Evolutionary conservation across 2,888 invertebrate species (phyloP).

Genomic region (Xestobium rufovillosum): DNA sequence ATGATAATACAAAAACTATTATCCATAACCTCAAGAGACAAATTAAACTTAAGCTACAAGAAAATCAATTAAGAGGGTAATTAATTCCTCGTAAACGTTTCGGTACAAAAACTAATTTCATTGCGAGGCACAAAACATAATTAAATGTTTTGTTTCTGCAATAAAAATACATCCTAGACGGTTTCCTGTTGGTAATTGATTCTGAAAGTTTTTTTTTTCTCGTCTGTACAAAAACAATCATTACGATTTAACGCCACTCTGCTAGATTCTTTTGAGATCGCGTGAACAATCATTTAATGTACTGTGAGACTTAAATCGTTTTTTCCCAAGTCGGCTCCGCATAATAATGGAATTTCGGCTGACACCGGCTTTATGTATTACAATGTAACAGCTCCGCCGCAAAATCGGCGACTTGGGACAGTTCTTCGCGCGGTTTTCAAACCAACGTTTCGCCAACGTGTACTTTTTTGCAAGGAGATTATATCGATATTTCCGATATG

Average conservation of each 20-base stretch:
- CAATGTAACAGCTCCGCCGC: too few relatives aligned
- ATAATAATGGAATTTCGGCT: too few relatives aligned
- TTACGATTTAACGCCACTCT: conserved; percentile 32
- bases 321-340: conserved; percentile 11
- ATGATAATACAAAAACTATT: conserved; percentile 27
- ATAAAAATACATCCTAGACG: conserved; percentile 35
- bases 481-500: too few relatives aligned
- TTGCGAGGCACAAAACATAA: conserved; percentile 39
- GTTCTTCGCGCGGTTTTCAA: too few relatives aligned
- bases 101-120: conserved; percentile 38
- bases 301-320: conserved; percentile 18
- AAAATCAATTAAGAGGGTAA: conserved; percentile 40
- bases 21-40: conserved; percentile 32
- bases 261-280: conserved; percentile 6
- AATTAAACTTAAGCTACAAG: conserved; percentile 37
- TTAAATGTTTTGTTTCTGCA: conserved; percentile 39
- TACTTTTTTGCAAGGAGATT: too few relatives aligned
- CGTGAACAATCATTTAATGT: conserved; percentile 17
- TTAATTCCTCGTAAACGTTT: conserved; percentile 39
- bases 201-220: conserved; percentile 20
- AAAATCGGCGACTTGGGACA: too few relatives aligned
- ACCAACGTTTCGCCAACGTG: too few relatives aligned
- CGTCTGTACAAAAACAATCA: conserved; percentile 28
- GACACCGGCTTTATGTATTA: too few relatives aligned
- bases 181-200: conserved; percentile 35